Percentiles rank a stretch among this genome's conserved stretches.
Evolutionary conservation across 2,888 invertebrate species (phyloP).

Genomic region (Pimpla rufipes): DNA sequence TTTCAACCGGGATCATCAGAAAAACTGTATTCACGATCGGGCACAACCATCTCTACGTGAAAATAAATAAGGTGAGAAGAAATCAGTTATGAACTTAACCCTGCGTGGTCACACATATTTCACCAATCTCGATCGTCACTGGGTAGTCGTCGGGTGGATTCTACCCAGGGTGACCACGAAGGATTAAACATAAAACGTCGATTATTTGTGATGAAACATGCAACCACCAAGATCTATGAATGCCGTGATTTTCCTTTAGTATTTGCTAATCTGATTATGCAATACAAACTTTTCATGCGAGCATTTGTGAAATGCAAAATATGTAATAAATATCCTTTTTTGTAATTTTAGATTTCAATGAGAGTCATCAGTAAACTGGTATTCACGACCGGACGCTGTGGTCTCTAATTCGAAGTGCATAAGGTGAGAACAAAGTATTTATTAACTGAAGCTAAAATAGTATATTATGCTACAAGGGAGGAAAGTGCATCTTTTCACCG

Average conservation of each 20-base stretch:
- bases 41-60: neutral
- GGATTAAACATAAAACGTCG: neutral
- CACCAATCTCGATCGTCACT: too few species aligned
- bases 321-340: neutral
- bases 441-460: too few species aligned
- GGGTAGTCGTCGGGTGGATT: too few species aligned
- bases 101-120: neutral
- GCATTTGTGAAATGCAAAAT: neutral
- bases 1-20: neutral
- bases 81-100: neutral
- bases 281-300: neutral
- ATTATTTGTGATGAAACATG: conserved; percentile 69
- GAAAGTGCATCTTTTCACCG: too few species aligned
- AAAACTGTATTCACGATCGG: neutral
- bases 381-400: neutral
- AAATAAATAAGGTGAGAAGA: conserved; percentile 11
- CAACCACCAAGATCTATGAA: conserved; percentile 75
- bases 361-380: neutral
- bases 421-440: neutral
- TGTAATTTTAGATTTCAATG: neutral
- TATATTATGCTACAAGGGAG: too few species aligned
- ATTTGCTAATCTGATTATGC: conserved; percentile 73
- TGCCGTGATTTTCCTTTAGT: conserved; percentile 73
- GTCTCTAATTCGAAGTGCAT: neutral
- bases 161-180: too few species aligned